Base-by-base conservation (phyloP, 2,888 invertebrate species). In the Herminia tarsipennalis region DNA sequence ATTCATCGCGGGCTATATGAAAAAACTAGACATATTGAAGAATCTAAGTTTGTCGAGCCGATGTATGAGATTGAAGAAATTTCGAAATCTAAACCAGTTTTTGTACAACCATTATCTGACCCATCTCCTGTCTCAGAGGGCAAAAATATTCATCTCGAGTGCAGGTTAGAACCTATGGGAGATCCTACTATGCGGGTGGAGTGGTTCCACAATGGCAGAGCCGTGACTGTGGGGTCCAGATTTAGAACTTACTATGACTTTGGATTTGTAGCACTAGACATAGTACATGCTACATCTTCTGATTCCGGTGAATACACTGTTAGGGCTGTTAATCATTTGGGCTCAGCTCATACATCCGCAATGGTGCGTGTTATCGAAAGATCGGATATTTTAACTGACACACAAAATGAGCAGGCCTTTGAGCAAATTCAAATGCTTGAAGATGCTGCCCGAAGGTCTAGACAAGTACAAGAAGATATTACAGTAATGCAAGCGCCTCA, bases 261-360 rank as follows among this genome's bases (percentile, higher is more conserved):
- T 81, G 99, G 99, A 10, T 98, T 97, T 81, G 98, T 99, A 39
- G 98, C 99, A 22, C 89, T 99, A 64, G 99, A 99, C 75, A 98
- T 99, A 49, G 94, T 98, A 54, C 97, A 98, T 77, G 96, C 97
- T 12, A 98, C 97, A 41, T 95, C 97, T n/a, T 93, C 96, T 47
- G 99, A 99, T 86, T 96, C 97, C 22, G 98, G 98, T 37, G 98
- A 98, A 89, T 99, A 99, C 76, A 99, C 98, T 0, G 97, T 96
- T 28, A 93, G 97, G 54, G 99, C 99, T 17, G 96, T 97, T 0
- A 99, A 99, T 77, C 97, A 97, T 72, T 93, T 98, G 25, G 99
- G 99, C 21, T 95, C 96, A 10, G 98, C 98, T 8, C 97, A 97
- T 68, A 98, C 98, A 8, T 96, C 97, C 2, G 95, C 98, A 5